Conservation (phyloP, 2,888 invertebrate genomes). For the Conomelus anceps region DNA sequence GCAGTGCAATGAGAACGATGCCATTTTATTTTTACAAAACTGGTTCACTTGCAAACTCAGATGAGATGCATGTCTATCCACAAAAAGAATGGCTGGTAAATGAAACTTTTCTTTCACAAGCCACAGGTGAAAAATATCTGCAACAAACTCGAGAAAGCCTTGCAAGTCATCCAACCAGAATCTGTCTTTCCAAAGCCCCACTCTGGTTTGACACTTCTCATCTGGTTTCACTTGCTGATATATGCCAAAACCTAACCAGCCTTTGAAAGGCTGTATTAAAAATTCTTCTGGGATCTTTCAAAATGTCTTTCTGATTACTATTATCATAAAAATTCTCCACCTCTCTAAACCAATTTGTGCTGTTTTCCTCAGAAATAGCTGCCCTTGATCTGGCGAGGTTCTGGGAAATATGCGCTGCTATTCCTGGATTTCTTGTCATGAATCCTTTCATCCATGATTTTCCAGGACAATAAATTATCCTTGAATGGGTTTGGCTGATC, state of each 20-base stretch:
- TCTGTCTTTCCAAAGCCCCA: conserved; percentile 2
- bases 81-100: background rate
- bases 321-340: conserved; percentile 24
- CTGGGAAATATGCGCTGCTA: conserved; percentile 24
- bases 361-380: conserved; percentile 22
- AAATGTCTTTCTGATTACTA: conserved; percentile 16
- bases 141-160: background rate
- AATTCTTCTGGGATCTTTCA: conserved; percentile 26
- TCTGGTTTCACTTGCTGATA: conserved; percentile 5
- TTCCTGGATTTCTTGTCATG: conserved; percentile 24
- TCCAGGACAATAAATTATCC: conserved; percentile 28
- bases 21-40: conserved; percentile 1
- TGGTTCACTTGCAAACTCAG: background rate
- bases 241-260: conserved; percentile 23
- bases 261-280: conserved; percentile 32
- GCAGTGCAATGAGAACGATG: background rate
- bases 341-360: conserved; percentile 25
- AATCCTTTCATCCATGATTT: conserved; percentile 26
- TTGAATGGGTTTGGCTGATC: conserved; percentile 25
- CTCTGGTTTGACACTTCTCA: background rate
- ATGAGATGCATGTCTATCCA: background rate
- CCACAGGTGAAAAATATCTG: conserved; percentile 1
- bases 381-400: conserved; percentile 28
- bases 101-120: background rate
- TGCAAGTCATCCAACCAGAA: background rate